Evolutionary conservation across 2,888 invertebrate species (phyloP).

Genomic region (Drosophila maculinotata): DNA sequence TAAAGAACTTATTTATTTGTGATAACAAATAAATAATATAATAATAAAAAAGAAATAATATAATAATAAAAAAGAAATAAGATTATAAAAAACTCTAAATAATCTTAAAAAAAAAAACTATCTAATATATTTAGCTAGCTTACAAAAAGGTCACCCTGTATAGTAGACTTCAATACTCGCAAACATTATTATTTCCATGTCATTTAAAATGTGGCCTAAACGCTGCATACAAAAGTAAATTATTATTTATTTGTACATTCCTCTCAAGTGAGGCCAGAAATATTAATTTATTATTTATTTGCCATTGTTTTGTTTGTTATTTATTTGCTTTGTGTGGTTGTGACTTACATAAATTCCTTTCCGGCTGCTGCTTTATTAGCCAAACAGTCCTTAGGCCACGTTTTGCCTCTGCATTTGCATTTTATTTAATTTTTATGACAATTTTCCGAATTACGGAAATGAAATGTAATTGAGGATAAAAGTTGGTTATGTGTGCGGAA

Average conservation of each 20-base stretch:
- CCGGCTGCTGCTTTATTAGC: conserved; percentile 42
- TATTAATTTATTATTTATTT: conserved; percentile 74
- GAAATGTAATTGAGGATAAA: conserved; percentile 35
- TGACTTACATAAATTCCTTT: conserved; percentile 44
- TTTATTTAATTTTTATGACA: conserved; percentile 34
- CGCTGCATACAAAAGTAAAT: conserved; percentile 60
- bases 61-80: no score
- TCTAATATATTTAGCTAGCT: no score
- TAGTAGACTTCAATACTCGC: neutral
- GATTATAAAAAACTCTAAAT: no score
- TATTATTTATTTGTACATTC: conserved; percentile 75
- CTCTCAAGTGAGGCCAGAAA: conserved; percentile 41
- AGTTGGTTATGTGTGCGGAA: conserved; percentile 7
- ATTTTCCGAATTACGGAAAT: conserved; percentile 26
- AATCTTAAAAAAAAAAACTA: no score
- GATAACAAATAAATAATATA: no score
- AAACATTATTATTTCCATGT: conserved; percentile 43
- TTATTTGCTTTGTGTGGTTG: conserved; percentile 48
- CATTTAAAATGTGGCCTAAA: conserved; percentile 64
- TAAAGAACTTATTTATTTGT: no score
- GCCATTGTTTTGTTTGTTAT: conserved; percentile 45
- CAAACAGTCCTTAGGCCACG: conserved; percentile 19
- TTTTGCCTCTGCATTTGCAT: conserved; percentile 17
- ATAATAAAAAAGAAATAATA: no score
- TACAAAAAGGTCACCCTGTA: conserved; percentile 41